A percentile compares a stretch with the other conserved stretches of the same genome.
phyloP scores from a whole-genome alignment of 2,888 invertebrate genomes.

The Biston betularia region DNA sequence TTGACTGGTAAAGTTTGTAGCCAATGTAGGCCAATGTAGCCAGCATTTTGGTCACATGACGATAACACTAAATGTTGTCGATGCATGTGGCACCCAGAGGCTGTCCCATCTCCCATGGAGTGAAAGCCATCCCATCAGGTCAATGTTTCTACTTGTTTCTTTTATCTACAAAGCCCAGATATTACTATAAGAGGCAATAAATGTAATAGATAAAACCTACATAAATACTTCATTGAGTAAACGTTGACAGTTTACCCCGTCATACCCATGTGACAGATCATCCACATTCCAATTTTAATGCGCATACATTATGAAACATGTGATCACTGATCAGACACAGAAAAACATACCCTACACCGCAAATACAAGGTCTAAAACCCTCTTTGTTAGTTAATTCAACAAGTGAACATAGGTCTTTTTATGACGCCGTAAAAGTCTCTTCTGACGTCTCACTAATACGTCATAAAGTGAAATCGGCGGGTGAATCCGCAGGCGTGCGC shows the following conservation, averaged over 20 bases:
- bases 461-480: conserved; percentile 70
- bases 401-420: conserved; percentile 80
- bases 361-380: conserved; percentile 42
- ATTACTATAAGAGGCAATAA: too few species aligned
- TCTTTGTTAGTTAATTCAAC: conserved; percentile 69
- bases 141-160: too few species aligned
- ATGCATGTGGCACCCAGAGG: too few species aligned
- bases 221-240: not conserved
- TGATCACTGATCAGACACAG: not conserved
- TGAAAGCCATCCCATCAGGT: too few species aligned
- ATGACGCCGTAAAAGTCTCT: conserved; percentile 70
- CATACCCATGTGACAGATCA: conserved; percentile 16
- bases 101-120: too few species aligned
- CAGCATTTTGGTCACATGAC: too few species aligned
- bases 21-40: too few species aligned
- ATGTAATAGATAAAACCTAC: too few species aligned
- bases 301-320: conserved; percentile 18
- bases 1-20: too few species aligned
- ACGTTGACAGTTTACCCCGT: conserved; percentile 1
- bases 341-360: conserved; percentile 3
- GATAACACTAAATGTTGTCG: too few species aligned
- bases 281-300: conserved; percentile 21
- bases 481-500: conserved; percentile 48
- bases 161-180: too few species aligned
- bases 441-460: conserved; percentile 80